Base-by-base conservation (phyloP, 2,888 invertebrate species). In the Lamellibrachia columna region DNA sequence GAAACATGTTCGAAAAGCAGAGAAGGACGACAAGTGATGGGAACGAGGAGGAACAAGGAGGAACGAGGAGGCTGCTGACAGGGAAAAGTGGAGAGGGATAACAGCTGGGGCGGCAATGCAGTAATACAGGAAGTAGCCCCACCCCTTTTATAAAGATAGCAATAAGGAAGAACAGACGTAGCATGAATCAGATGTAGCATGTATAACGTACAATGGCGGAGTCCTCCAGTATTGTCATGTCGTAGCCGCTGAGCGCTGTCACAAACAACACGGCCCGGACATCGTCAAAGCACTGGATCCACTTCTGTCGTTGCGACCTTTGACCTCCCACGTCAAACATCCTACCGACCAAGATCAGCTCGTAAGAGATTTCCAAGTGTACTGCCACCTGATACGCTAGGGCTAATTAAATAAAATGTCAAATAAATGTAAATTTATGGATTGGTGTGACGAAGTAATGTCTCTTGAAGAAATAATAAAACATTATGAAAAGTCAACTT, bases 281-380 rank as follows among this genome's bases (percentile, higher is more conserved):
- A 95, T 97, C 97, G 95, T 97, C 97, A 95, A 97, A 97, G 95
- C 97, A 97, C 95, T 97, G 97, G 94, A 97, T 97, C 97, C 97
- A 97, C 95, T 97, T 97, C 92, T 97, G 96, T 91, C 97, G 95
- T 95, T 97, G 97, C 93, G 97, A 97, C 95, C 97, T 96, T 95
- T 97, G 97, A 92, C 97, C 97, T 53, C 97, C 97, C 58, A 97
- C 97, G 96, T 97, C 97, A 95, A 97, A 97, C 97, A 97, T 97
- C 94, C 97, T 96, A 93, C 4, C 94, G 93, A 28, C 40, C 91
- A 15, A 60, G 55, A 58, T 53, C 15, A 53, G n/a, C n/a, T 58
- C 53, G 52, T 52, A 92, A 55, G 9, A 8, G 55, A 55, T 55
- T 55, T 55, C 55, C 55, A 22, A 22, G 4, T 60, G 60, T 60